Evolutionary conservation across 2,888 invertebrate species (phyloP).

Genomic region (Drosophila prostipennis): DNA sequence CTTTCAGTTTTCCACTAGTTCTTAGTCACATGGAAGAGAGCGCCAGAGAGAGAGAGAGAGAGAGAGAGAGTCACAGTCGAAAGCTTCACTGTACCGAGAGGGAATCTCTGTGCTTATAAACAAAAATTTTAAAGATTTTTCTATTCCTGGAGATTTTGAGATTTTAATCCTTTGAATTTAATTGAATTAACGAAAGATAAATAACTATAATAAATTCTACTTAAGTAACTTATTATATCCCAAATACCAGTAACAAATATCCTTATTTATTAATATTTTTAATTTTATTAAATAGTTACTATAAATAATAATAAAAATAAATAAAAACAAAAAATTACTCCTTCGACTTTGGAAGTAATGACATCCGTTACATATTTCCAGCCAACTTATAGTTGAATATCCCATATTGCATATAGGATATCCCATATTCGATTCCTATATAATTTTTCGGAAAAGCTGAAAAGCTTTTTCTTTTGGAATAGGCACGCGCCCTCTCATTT

Average conservation of each 20-base stretch:
- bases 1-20: slow-evolving; percentile 1
- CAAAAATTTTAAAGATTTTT: neutral
- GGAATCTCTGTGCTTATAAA: neutral
- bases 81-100: slow-evolving; percentile 3
- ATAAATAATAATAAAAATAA: too few species aligned
- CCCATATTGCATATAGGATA: neutral
- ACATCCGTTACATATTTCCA: too few species aligned
- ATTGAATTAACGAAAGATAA: neutral
- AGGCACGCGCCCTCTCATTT: slow-evolving; percentile 26
- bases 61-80: neutral
- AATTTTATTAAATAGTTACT: too few species aligned
- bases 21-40: neutral
- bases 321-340: too few species aligned
- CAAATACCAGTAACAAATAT: too few species aligned
- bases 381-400: too few species aligned
- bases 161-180: neutral
- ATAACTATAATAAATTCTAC: too few species aligned
- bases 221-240: too few species aligned
- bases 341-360: too few species aligned
- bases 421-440: neutral
- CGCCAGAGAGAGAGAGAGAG: neutral
- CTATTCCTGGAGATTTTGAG: neutral
- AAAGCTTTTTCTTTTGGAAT: slow-evolving; percentile 25
- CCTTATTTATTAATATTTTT: too few species aligned
- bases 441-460: slow-evolving; percentile 5